Evolutionary conservation across 2,113 vertebrate species (phyloP).

Genomic region (Gulo gulo): DNA sequence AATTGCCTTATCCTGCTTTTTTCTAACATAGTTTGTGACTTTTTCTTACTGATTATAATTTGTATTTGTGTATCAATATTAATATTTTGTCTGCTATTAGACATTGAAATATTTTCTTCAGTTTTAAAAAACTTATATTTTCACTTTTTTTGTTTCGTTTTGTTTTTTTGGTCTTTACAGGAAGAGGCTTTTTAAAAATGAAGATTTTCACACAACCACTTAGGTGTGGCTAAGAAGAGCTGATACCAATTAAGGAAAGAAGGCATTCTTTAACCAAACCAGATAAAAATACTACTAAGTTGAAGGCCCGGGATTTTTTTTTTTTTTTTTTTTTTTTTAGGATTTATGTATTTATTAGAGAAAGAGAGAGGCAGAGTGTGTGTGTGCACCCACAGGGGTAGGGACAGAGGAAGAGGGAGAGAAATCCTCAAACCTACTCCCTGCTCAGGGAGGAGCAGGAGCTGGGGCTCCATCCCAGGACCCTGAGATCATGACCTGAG

Average conservation of each 20-base stretch:
- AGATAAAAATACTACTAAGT: background rate
- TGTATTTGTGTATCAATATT: background rate
- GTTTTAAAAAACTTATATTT: background rate
- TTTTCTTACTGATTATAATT: conserved; percentile 11
- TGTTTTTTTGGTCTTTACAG: background rate
- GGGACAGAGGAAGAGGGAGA: background rate
- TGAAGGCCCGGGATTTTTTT: background rate
- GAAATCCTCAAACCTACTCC: background rate
- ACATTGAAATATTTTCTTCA: background rate
- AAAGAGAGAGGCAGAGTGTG: background rate
- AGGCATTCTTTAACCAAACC: background rate
- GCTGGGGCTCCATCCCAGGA: background rate
- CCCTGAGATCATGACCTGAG: background rate
- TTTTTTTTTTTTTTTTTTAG: background rate
- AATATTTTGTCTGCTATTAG: background rate
- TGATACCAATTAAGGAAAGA: background rate
- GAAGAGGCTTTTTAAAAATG: background rate
- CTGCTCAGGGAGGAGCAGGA: background rate
- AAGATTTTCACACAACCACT: background rate
- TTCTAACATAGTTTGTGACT: background rate
- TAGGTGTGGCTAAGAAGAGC: background rate
- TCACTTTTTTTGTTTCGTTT: background rate
- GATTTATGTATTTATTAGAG: background rate
- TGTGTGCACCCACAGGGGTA: background rate
- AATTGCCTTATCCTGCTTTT: background rate